These are phyloP conservation scores for Cyprinodon tularosa DNA, from an alignment of 2,113 vertebrate genomes.

Conservation along the genomic window DNA sequence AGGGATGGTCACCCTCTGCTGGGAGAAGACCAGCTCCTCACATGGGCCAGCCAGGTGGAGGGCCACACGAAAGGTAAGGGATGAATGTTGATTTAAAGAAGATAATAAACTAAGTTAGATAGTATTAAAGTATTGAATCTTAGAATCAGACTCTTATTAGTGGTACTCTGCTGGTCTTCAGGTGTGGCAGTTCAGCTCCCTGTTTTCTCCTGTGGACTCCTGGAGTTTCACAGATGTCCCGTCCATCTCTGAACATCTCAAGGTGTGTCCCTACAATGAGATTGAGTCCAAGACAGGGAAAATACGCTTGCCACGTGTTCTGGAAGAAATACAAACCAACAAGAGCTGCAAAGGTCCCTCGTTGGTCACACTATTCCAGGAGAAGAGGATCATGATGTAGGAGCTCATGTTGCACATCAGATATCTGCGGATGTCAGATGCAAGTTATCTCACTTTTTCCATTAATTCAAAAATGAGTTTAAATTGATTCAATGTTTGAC, in stretches of 20 bases:
- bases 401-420: not conserved
- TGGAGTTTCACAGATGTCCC: slow-evolving; percentile 81
- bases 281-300: slow-evolving; percentile 81
- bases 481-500: not conserved
- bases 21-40: slow-evolving; percentile 87
- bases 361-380: slow-evolving; percentile 59
- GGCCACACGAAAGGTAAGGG: slow-evolving; percentile 80
- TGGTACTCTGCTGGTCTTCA: slow-evolving; percentile 18
- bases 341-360: slow-evolving; percentile 40
- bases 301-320: slow-evolving; percentile 79
- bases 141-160: not conserved
- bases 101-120: no score
- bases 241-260: slow-evolving; percentile 89
- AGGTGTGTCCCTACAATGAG: slow-evolving; percentile 86
- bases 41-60: slow-evolving; percentile 86
- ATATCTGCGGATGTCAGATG: not conserved
- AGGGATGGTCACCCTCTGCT: slow-evolving; percentile 92
- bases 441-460: not conserved
- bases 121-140: not conserved
- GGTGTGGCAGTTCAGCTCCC: slow-evolving; percentile 93
- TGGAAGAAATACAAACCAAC: slow-evolving; percentile 10
- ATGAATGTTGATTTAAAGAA: not conserved
- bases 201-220: slow-evolving; percentile 87
- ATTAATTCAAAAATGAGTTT: not conserved
- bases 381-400: slow-evolving; percentile 60